Evolutionary conservation across 1,140 invertebrate genomes (phyloP).

Genomic region (Bombus breviceps): DNA sequence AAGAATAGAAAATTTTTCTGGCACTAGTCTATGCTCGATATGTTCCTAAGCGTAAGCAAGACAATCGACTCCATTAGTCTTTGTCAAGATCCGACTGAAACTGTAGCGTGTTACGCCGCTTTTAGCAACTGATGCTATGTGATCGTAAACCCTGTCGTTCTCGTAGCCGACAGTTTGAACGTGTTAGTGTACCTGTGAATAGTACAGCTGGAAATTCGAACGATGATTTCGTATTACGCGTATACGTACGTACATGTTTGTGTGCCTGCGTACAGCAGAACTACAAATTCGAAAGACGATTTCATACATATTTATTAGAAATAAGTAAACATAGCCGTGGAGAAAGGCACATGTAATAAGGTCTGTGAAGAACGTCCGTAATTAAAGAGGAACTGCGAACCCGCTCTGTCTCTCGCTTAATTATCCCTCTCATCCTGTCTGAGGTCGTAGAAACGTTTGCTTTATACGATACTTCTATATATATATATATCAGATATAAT

Average conservation of each 20-base stretch:
- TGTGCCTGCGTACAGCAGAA: neutral
- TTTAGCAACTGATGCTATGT: slow-evolving; percentile 47
- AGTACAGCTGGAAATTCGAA: neutral
- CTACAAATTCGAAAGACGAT: neutral
- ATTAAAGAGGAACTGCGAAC: neutral
- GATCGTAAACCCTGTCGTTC: slow-evolving; percentile 53
- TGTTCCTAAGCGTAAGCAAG: neutral
- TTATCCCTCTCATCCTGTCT: neutral
- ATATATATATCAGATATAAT: neutral
- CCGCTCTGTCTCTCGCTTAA: neutral
- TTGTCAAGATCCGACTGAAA: slow-evolving; percentile 29
- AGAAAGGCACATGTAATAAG: neutral
- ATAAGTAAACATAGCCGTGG: neutral
- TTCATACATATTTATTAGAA: neutral
- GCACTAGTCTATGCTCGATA: too few species aligned
- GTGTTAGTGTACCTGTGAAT: neutral
- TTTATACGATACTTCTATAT: neutral
- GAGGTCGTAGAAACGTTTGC: neutral
- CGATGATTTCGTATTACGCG: neutral
- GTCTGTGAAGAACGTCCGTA: neutral
- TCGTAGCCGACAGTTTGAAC: slow-evolving; percentile 1
- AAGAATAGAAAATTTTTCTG: too few species aligned
- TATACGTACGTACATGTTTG: neutral
- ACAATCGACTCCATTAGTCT: slow-evolving; percentile 52
- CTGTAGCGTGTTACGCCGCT: slow-evolving; percentile 37